Evolutionary conservation across 2,888 invertebrate genomes (phyloP).

Genomic region (Hetaerina titia): DNA sequence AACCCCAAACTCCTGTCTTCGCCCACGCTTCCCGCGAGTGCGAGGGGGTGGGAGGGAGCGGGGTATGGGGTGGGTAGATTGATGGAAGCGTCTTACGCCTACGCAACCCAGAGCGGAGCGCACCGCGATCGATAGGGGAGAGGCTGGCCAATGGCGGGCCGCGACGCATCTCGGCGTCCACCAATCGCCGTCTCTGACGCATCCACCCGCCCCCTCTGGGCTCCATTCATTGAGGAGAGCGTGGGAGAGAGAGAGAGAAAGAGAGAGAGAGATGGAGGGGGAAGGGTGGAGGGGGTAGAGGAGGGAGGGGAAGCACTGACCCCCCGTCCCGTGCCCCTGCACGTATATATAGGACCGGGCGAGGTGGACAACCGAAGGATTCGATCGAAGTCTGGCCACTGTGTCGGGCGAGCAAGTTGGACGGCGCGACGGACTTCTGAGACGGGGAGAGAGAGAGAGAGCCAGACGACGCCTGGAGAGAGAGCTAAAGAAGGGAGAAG

Average conservation of each 20-base stretch:
- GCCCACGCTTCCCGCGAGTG: neutral
- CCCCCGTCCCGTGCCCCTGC: neutral
- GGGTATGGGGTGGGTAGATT: neutral
- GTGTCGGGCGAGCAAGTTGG: neutral
- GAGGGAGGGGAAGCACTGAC: neutral
- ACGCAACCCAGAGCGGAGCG: slow-evolving; percentile 7
- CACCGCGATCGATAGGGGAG: slow-evolving; percentile 4
- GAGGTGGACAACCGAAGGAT: slow-evolving; percentile 33
- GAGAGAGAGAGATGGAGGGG: neutral
- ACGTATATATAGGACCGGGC: neutral
- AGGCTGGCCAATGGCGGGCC: neutral
- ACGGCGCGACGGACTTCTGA: neutral
- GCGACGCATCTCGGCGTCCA: neutral
- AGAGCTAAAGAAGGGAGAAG: too few relatives aligned
- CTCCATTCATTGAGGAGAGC: slow-evolving; percentile 39
- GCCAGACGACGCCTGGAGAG: too few relatives aligned
- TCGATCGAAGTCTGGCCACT: neutral
- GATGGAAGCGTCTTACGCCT: slow-evolving; percentile 15
- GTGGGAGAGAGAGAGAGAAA: neutral
- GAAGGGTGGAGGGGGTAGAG: neutral
- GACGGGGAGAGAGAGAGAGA: neutral
- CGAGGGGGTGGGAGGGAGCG: neutral
- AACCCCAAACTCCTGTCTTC: neutral
- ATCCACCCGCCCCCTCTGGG: neutral
- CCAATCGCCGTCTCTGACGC: too few relatives aligned